These are phyloP conservation scores for Paralichthys olivaceus DNA, from an alignment of 2,113 vertebrate species.

Conservation along the genomic window DNA sequence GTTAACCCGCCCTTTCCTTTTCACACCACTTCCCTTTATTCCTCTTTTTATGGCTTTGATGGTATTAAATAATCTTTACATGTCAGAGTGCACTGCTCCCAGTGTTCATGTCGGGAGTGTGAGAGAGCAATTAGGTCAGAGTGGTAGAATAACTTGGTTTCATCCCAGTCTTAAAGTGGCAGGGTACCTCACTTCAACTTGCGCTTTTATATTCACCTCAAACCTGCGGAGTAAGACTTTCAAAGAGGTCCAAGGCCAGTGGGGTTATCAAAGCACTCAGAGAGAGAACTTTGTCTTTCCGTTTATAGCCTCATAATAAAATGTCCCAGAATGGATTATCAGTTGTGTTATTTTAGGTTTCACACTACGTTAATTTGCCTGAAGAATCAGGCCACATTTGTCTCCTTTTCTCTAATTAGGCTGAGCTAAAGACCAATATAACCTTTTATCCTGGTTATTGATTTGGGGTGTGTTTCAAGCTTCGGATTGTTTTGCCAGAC, in stretches of 20 bases:
- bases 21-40: slow-evolving; percentile 62
- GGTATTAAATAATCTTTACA: slow-evolving; percentile 85
- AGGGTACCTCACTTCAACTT: slow-evolving; percentile 55
- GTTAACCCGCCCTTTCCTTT: slow-evolving; percentile 56
- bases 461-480: slow-evolving; percentile 54
- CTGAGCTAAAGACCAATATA: slow-evolving; percentile 72
- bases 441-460: slow-evolving; percentile 72
- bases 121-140: slow-evolving; percentile 81
- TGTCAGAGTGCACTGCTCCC: slow-evolving; percentile 80
- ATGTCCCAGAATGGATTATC: slow-evolving; percentile 71
- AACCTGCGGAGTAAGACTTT: slow-evolving; percentile 57
- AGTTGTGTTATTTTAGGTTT: slow-evolving; percentile 76
- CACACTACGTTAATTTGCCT: slow-evolving; percentile 75
- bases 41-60: slow-evolving; percentile 81
- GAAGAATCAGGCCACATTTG: slow-evolving; percentile 78
- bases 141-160: slow-evolving; percentile 73
- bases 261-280: slow-evolving; percentile 65
- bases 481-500: slow-evolving; percentile 42
- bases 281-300: slow-evolving; percentile 52
- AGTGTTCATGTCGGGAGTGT: slow-evolving; percentile 70
- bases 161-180: slow-evolving; percentile 76
- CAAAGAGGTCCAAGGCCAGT: slow-evolving; percentile 68
- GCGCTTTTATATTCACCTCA: slow-evolving; percentile 66
- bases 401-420: slow-evolving; percentile 75
- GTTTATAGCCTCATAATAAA: slow-evolving; percentile 65